These are phyloP conservation scores for Euglossa dilemma DNA, from an alignment of 1,140 invertebrate species.

Conservation along the genomic window DNA sequence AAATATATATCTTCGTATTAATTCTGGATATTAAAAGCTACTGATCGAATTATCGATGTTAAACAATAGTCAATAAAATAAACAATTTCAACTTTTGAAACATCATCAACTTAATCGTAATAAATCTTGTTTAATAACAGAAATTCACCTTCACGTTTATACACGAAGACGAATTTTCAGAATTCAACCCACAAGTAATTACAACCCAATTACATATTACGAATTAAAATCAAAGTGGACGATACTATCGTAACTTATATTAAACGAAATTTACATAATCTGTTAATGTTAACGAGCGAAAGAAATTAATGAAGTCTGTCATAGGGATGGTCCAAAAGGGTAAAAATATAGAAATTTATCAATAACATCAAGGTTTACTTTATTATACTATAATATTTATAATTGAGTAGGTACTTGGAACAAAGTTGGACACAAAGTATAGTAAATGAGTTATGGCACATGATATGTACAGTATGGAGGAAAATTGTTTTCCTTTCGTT, in stretches of 20 bases:
- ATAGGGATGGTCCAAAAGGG: not conserved
- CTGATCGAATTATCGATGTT: too few relatives aligned
- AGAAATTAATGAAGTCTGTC: too few relatives aligned
- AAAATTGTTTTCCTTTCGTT: conserved; percentile 60
- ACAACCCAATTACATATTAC: not conserved
- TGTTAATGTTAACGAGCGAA: accelerated
- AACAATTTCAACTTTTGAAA: too few relatives aligned
- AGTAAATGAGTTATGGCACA: conserved; percentile 82
- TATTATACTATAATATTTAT: conserved; percentile 82
- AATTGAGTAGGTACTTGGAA: conserved; percentile 82
- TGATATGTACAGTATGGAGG: conserved; percentile 81
- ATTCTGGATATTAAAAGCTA: too few relatives aligned
- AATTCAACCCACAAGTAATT: not conserved
- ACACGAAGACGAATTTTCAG: not conserved
- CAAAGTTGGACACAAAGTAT: conserved; percentile 83
- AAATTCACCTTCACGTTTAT: too few relatives aligned
- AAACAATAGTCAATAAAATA: too few relatives aligned
- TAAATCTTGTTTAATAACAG: too few relatives aligned
- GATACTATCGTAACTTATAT: too few relatives aligned
- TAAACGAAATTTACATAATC: too few relatives aligned
- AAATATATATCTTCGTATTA: too few relatives aligned
- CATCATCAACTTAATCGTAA: too few relatives aligned
- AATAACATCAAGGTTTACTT: conserved; percentile 83
- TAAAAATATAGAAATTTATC: conserved; percentile 73
- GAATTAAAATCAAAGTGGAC: too few relatives aligned